phyloP scores from a whole-genome alignment of 1,140 invertebrate species.

The Rhynchophorus ferrugineus region DNA sequence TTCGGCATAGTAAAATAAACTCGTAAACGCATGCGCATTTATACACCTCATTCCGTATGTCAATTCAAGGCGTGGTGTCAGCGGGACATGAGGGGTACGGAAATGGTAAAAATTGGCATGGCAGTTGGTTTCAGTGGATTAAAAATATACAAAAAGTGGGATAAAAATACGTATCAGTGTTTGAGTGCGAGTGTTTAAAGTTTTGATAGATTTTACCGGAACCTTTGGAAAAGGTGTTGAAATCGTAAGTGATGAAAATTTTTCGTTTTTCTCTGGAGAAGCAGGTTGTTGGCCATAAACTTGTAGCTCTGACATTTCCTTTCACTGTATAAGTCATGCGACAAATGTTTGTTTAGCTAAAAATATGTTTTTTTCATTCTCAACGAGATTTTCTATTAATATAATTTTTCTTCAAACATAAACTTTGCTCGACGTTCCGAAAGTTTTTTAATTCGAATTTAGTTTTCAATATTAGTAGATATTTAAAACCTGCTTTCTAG shows the following conservation, averaged over 20 bases:
- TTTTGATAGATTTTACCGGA: constrained; percentile 5
- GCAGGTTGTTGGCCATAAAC: constrained; percentile 36
- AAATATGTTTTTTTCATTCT: constrained; percentile 27
- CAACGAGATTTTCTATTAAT: too few species aligned
- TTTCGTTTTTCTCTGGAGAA: constrained; percentile 10
- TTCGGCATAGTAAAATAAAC: too few species aligned
- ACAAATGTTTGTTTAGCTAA: constrained; percentile 17
- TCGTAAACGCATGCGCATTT: too few species aligned
- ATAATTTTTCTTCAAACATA: not conserved
- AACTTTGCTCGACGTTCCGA: not conserved
- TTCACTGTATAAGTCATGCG: constrained; percentile 32
- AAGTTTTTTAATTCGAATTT: not conserved
- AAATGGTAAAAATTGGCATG: constrained; percentile 39
- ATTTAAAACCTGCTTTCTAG: too few species aligned
- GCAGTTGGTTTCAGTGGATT: constrained; percentile 31
- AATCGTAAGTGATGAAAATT: constrained; percentile 13
- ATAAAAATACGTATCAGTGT: constrained; percentile 22
- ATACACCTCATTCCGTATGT: too few species aligned
- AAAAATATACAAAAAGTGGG: constrained; percentile 29
- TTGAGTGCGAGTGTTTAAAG: constrained; percentile 3
- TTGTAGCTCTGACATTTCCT: constrained; percentile 36
- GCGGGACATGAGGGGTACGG: constrained; percentile 26
- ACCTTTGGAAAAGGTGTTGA: constrained; percentile 4
- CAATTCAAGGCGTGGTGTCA: constrained; percentile 36
- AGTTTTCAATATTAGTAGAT: too few species aligned